A percentile compares a stretch with the other conserved stretches of the same genome.
phyloP scores from a whole-genome alignment of 1,140 invertebrate species.

The Euwallacea fornicatus region DNA sequence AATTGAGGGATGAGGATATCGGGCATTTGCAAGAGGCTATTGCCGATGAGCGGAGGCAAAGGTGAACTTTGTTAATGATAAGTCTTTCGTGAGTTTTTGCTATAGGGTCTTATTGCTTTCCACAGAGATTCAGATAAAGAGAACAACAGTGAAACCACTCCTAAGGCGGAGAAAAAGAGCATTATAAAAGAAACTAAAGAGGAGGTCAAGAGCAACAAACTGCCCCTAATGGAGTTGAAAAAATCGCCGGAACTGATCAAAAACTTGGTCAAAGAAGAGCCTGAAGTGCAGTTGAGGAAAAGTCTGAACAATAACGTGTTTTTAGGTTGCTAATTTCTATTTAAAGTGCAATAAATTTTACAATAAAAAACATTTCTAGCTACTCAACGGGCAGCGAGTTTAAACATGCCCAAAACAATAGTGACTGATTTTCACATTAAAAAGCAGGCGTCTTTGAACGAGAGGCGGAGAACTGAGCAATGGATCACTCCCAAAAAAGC shows the following conservation, averaged over 20 bases:
- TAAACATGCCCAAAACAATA: constrained; percentile 39
- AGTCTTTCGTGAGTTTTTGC: constrained; percentile 6
- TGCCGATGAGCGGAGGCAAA: constrained; percentile 19
- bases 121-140: constrained; percentile 51
- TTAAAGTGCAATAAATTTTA: background rate
- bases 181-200: constrained; percentile 43
- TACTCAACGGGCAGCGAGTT: constrained; percentile 42
- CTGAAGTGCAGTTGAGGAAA: constrained; percentile 30
- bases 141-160: constrained; percentile 54
- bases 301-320: constrained; percentile 41
- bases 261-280: constrained; percentile 22
- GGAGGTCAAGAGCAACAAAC: constrained; percentile 14
- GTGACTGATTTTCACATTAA: constrained; percentile 39
- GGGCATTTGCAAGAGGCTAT: constrained; percentile 53
- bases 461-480: constrained; percentile 46
- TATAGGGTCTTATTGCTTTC: background rate
- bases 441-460: constrained; percentile 44
- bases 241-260: constrained; percentile 28
- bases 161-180: constrained; percentile 67
- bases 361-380: constrained; percentile 6
- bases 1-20: constrained; percentile 70
- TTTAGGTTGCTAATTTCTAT: constrained; percentile 27
- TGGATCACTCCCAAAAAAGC: constrained; percentile 45
- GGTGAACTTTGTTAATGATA: background rate
- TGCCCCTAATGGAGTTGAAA: constrained; percentile 45